Conservation (phyloP, 2,113 vertebrate genomes). For the Rhinolophus sinicus region DNA sequence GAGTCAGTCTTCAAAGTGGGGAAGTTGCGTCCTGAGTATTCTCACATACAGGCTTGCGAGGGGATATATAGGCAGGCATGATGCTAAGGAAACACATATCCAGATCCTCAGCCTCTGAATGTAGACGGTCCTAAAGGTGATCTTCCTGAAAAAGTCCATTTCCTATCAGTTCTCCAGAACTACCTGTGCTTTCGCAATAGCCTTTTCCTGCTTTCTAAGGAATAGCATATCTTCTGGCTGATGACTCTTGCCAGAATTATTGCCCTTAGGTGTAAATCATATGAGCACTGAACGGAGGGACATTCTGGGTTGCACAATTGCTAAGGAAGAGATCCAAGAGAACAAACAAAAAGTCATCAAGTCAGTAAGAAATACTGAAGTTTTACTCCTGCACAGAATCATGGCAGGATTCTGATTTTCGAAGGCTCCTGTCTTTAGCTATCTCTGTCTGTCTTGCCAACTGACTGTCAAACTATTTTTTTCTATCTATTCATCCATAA, state of each 20-base stretch:
- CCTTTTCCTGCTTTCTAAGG: neutral
- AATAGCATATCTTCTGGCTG: neutral
- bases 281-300: neutral
- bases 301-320: neutral
- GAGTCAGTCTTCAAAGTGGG: neutral
- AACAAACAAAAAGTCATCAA: neutral
- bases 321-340: neutral
- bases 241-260: neutral
- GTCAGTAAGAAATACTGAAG: neutral
- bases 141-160: neutral
- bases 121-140: neutral
- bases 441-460: neutral
- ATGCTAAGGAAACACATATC: neutral
- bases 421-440: neutral
- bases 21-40: neutral
- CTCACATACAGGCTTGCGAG: neutral
- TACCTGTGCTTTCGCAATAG: neutral
- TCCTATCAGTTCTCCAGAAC: neutral
- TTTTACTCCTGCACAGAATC: neutral
- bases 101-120: neutral
- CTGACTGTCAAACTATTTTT: neutral
- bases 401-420: neutral
- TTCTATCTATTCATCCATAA: neutral
- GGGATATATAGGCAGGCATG: neutral
- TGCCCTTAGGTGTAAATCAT: neutral